Percentiles rank a stretch among this genome's conserved stretches.
Conservation (phyloP, 2,113 vertebrate species). For the Pogonocichla stellata region DNA sequence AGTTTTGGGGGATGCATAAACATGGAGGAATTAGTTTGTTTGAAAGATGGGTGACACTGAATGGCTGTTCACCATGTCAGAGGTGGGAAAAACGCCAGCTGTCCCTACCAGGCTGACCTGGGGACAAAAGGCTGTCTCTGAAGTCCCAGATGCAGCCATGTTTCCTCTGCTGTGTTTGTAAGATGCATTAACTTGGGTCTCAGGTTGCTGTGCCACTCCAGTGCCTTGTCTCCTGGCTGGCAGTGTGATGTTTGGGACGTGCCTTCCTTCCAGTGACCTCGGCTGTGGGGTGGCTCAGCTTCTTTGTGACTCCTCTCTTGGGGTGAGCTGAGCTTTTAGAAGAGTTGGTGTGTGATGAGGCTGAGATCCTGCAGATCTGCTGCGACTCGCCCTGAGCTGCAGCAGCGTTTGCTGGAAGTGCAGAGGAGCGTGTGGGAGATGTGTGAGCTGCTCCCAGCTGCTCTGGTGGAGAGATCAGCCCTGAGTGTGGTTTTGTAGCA, state of each 20-base stretch:
- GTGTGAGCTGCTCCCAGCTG: neutral
- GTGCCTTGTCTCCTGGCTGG: neutral
- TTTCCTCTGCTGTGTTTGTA: neutral
- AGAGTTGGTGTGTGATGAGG: neutral
- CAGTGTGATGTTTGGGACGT: fast-evolving
- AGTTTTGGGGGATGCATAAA: neutral
- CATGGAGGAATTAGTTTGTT: neutral
- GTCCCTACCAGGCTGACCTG: neutral
- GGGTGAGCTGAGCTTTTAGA: neutral
- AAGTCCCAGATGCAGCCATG: fast-evolving
- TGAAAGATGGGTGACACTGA: neutral
- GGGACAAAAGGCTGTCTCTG: neutral
- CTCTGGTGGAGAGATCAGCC: neutral
- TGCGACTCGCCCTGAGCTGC: neutral
- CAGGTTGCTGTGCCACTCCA: neutral
- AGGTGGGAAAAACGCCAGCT: neutral
- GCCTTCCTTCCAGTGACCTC: neutral
- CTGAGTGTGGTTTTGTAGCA: neutral
- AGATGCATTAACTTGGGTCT: neutral
- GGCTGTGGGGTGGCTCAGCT: neutral
- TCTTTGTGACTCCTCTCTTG: neutral
- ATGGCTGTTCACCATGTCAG: neutral
- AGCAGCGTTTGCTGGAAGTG: neutral
- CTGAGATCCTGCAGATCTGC: neutral
- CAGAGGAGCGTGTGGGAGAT: neutral